These are phyloP conservation scores for Ellobius talpinus DNA, from an alignment of 2,113 vertebrate species.

Conservation along the genomic window DNA sequence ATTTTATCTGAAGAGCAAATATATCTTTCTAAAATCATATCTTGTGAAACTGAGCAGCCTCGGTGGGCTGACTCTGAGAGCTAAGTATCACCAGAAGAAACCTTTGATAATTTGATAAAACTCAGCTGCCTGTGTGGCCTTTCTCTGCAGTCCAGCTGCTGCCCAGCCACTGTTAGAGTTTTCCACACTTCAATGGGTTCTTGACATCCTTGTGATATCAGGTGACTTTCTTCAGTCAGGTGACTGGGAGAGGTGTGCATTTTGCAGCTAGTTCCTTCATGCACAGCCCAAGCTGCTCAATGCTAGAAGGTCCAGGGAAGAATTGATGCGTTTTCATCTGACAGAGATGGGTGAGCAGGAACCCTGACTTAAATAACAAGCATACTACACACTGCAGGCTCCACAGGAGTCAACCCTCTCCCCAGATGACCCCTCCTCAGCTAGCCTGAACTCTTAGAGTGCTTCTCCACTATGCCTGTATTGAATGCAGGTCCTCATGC, in stretches of 20 bases:
- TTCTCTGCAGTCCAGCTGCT: not conserved
- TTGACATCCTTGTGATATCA: not conserved
- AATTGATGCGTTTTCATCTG: not conserved
- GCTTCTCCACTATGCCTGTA: not conserved
- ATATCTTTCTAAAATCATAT: conserved; percentile 15
- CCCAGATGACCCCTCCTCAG: not conserved
- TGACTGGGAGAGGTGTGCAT: not conserved
- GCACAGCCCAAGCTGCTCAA: not conserved
- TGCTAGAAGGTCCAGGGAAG: not conserved
- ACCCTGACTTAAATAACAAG: not conserved
- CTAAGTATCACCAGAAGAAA: conserved; percentile 34
- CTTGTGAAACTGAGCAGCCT: not conserved
- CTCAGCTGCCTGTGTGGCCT: not conserved
- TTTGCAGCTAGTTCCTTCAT: not conserved
- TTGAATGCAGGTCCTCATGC: not conserved
- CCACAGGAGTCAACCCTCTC: not conserved
- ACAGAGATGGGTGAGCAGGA: not conserved
- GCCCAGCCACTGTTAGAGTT: not conserved
- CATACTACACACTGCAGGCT: not conserved
- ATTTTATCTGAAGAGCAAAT: conserved; percentile 27
- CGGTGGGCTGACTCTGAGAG: conserved; percentile 56
- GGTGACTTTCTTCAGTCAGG: not conserved
- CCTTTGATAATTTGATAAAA: not conserved
- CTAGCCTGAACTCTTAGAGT: not conserved
- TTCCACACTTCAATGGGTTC: not conserved